Conservation (phyloP, 2,797 vertebrate genomes). For the Trachurus trachurus region DNA sequence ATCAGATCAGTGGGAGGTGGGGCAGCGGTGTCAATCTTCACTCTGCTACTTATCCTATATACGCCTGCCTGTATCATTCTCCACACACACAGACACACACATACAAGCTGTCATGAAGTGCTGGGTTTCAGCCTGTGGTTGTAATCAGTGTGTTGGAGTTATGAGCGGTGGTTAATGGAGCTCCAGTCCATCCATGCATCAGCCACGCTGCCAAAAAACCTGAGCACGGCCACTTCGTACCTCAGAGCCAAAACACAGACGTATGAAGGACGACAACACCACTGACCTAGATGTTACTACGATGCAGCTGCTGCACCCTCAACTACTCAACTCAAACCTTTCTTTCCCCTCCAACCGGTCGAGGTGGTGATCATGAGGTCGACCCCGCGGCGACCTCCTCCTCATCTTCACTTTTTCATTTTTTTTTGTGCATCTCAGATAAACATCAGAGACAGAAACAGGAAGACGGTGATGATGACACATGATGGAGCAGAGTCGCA, state of each 20-base stretch:
- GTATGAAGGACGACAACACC: not conserved
- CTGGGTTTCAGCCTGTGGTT: conserved; percentile 39
- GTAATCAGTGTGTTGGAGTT: conserved; percentile 48
- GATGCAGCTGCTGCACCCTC: too few species aligned
- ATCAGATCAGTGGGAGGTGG: conserved; percentile 45
- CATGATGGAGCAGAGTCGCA: not conserved
- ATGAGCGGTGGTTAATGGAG: conserved; percentile 42
- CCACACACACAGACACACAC: conserved; percentile 26
- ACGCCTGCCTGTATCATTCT: not conserved
- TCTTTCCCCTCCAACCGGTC: not conserved
- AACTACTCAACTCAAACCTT: too few species aligned
- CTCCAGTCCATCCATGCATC: conserved; percentile 37
- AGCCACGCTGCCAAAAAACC: conserved; percentile 39
- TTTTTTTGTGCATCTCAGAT: not conserved
- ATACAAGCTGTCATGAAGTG: conserved; percentile 32
- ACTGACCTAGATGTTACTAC: conserved; percentile 27
- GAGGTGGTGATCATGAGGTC: conserved; percentile 10
- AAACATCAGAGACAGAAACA: not conserved
- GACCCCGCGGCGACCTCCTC: not conserved
- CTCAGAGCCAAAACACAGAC: conserved; percentile 23
- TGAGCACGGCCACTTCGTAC: conserved; percentile 30
- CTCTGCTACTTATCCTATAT: not conserved
- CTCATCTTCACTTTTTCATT: not conserved
- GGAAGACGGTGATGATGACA: not conserved
- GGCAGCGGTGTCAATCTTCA: conserved; percentile 44